Evolutionary conservation across 2,888 invertebrate genomes (phyloP).

Genomic region (Drosophila testacea): DNA sequence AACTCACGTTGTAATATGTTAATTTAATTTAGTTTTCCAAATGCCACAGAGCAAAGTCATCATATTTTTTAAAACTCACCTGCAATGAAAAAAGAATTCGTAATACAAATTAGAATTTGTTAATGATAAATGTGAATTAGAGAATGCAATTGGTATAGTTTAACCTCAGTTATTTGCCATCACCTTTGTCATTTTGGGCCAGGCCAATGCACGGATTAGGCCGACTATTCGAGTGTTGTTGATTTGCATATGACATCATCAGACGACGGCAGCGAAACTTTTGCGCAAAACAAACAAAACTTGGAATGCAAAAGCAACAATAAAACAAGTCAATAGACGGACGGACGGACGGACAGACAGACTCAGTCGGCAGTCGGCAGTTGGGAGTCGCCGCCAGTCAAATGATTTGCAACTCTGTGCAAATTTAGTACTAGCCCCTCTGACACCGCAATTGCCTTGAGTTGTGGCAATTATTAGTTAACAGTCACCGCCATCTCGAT

Average conservation of each 20-base stretch:
- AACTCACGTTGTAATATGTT: slow-evolving; percentile 15
- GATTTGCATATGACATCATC: slow-evolving; percentile 79
- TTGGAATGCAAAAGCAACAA: slow-evolving; percentile 52
- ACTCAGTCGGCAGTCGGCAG: slow-evolving; percentile 27
- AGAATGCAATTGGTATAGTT: slow-evolving; percentile 23
- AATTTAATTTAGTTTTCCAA: slow-evolving; percentile 33
- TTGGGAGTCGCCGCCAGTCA: slow-evolving; percentile 58
- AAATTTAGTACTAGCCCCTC: slow-evolving; percentile 61
- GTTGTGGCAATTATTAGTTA: slow-evolving; percentile 70
- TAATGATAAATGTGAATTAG: slow-evolving; percentile 24
- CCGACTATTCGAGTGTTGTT: slow-evolving; percentile 15
- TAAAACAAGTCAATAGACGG: slow-evolving; percentile 37
- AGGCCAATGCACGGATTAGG: slow-evolving; percentile 54
- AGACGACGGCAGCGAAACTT: slow-evolving; percentile 45
- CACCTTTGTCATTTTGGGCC: slow-evolving; percentile 73
- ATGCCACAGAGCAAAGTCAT: slow-evolving; percentile 11
- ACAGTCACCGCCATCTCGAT: slow-evolving; percentile 41
- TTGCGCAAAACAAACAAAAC: slow-evolving; percentile 63
- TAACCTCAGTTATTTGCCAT: slow-evolving; percentile 48
- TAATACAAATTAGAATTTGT: slow-evolving; percentile 40
- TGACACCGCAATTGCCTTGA: slow-evolving; percentile 18
- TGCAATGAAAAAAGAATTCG: slow-evolving; percentile 59
- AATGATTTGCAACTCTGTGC: slow-evolving; percentile 77
- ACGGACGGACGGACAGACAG: neutral
- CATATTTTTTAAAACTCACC: slow-evolving; percentile 51